These are phyloP conservation scores for Nomada lathburiana DNA, from an alignment of 2,888 invertebrate species.

Conservation along the genomic window DNA sequence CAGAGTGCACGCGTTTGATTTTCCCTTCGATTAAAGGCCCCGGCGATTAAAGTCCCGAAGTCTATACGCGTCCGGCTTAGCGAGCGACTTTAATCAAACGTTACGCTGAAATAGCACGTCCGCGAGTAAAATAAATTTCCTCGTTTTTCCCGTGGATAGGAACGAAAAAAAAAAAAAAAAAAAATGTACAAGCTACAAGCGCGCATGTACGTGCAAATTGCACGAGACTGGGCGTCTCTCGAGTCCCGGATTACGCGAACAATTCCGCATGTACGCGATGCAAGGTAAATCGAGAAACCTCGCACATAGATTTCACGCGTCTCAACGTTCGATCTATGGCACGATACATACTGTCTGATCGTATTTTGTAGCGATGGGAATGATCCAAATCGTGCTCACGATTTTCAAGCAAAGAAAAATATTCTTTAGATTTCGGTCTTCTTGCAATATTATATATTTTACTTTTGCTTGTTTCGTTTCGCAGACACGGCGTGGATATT, in stretches of 20 bases:
- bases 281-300: not conserved
- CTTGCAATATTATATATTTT: no score
- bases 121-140: constrained; percentile 1
- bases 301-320: constrained; percentile 5
- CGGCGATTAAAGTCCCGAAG: constrained; percentile 6
- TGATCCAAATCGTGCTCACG: no score
- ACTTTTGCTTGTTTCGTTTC: no score
- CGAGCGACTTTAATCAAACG: constrained; percentile 11
- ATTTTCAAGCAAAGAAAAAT: no score
- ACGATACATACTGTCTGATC: constrained; percentile 10
- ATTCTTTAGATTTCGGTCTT: no score
- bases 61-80: not conserved
- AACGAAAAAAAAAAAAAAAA: not conserved
- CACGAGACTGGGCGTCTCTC: constrained; percentile 2
- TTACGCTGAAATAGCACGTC: not conserved
- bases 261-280: not conserved
- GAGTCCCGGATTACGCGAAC: constrained; percentile 9
- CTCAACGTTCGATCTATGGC: constrained; percentile 3
- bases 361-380: no score
- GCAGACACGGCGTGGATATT: no score
- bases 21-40: constrained; percentile 4
- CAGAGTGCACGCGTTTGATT: not conserved
- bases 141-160: not conserved
- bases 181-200: not conserved
- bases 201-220: constrained; percentile 3